Conservation (phyloP, 2,113 vertebrate genomes). For the Beaufortia kweichowensis region DNA sequence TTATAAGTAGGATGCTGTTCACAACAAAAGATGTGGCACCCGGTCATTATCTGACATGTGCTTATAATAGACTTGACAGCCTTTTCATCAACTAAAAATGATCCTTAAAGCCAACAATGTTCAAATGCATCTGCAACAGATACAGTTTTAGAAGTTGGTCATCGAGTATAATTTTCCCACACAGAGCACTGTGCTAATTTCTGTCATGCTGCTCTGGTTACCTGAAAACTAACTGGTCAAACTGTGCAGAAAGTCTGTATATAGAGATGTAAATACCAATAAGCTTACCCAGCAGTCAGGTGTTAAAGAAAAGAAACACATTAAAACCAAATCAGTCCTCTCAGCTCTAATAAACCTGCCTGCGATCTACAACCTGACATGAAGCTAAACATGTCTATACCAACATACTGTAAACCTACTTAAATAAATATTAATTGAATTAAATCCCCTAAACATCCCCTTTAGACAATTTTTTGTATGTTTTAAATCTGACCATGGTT, state of each 20-base stretch:
- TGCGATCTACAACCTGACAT: no score
- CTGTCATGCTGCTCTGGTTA: slow-evolving; percentile 34
- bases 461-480: background rate
- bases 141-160: background rate
- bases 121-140: no score
- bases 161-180: slow-evolving; percentile 29
- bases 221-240: slow-evolving; percentile 39
- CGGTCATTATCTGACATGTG: no score
- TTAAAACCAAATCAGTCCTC: background rate
- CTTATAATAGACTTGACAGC: no score
- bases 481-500: slow-evolving; percentile 67
- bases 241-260: slow-evolving; percentile 45
- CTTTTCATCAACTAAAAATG: no score
- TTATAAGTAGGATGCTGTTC: no score
- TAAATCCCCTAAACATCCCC: no score
- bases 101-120: no score
- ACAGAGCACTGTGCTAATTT: slow-evolving; percentile 57
- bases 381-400: no score
- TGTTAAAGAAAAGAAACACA: background rate
- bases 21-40: no score
- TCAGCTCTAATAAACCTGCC: slow-evolving; percentile 10
- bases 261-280: slow-evolving; percentile 44
- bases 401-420: no score
- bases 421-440: no score
- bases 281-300: slow-evolving; percentile 33